Conservation (phyloP, 2,797 vertebrate species). For the Eospalax fontanierii region DNA sequence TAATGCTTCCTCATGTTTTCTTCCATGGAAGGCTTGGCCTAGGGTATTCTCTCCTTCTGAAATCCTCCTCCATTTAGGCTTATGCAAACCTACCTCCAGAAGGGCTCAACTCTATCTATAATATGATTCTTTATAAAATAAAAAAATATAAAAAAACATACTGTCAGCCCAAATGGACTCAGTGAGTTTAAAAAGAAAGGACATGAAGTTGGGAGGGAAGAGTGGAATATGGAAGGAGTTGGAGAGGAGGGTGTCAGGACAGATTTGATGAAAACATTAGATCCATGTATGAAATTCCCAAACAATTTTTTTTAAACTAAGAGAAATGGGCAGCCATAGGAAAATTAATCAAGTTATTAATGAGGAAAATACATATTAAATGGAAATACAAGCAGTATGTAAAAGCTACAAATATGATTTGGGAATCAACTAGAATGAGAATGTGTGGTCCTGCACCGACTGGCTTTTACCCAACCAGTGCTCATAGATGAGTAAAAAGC, state of each 20-base stretch:
- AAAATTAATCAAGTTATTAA: slow-evolving; percentile 17
- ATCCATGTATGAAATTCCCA: neutral
- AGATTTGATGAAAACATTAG: neutral
- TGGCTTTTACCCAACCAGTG: neutral
- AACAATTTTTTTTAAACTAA: neutral
- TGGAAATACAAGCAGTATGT: neutral
- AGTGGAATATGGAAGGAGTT: neutral
- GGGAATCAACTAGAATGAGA: slow-evolving; percentile 5
- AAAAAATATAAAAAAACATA: neutral
- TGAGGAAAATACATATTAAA: neutral
- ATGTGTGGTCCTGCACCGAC: neutral
- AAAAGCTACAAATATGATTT: neutral
- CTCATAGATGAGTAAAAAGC: neutral
- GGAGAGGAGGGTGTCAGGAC: too few relatives aligned
- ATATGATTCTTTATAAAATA: neutral
- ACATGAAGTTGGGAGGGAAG: neutral
- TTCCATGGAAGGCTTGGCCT: neutral
- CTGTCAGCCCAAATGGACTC: neutral
- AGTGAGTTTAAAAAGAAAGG: neutral
- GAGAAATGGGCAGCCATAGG: neutral
- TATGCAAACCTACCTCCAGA: neutral
- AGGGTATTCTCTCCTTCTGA: neutral
- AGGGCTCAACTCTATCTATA: neutral
- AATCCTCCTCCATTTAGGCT: neutral
- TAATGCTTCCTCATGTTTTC: neutral